These are phyloP conservation scores for Clarias fuscus DNA, from an alignment of 2,797 vertebrate genomes.

Conservation along the genomic window DNA sequence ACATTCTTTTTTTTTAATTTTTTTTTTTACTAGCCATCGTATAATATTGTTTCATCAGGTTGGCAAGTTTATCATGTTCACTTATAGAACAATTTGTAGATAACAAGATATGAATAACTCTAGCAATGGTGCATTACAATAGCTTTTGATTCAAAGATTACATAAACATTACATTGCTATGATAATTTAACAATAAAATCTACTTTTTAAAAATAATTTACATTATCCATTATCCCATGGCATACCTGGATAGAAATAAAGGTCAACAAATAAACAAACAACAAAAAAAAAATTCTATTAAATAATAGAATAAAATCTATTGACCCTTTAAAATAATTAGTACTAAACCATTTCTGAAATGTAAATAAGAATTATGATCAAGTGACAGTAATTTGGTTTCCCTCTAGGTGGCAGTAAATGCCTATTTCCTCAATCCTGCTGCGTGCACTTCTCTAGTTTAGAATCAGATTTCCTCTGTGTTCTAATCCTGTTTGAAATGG, in stretches of 20 bases:
- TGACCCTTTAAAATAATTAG: background rate
- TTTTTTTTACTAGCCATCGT: too few relatives aligned
- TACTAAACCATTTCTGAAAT: background rate
- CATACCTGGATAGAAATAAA: background rate
- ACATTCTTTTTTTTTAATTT: too few relatives aligned
- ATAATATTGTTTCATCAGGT: background rate
- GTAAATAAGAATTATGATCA: background rate
- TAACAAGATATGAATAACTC: background rate
- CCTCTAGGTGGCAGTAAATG: constrained; percentile 48
- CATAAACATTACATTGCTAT: background rate
- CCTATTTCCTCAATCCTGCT: background rate
- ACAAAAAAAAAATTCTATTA: background rate
- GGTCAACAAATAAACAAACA: background rate
- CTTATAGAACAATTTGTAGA: background rate
- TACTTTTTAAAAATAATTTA: background rate
- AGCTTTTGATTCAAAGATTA: too few relatives aligned
- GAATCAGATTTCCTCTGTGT: constrained; percentile 4
- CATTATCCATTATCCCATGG: background rate
- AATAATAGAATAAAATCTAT: background rate
- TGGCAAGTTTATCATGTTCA: background rate
- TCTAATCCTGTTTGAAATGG: constrained; percentile 1
- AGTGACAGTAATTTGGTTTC: background rate
- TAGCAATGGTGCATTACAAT: background rate
- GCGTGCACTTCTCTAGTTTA: background rate
- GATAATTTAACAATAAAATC: background rate